Evolutionary conservation across 2,113 vertebrate species (phyloP).

Genomic region (Aspidoscelis tigris): DNA sequence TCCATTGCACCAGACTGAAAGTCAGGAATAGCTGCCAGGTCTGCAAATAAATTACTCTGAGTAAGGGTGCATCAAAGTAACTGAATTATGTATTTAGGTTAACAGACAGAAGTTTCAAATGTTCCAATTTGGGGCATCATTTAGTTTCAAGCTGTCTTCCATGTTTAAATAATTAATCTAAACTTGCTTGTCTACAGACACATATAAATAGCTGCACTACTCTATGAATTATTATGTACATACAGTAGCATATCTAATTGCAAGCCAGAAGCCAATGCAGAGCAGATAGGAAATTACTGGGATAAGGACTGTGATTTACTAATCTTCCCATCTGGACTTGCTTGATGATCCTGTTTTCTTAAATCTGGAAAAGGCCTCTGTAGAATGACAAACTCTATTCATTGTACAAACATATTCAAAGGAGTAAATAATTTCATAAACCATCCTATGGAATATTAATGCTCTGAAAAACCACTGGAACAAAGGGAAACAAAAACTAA

Average conservation of each 20-base stretch:
- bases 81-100: neutral
- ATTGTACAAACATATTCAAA: neutral
- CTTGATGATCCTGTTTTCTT: neutral
- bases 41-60: slow-evolving; percentile 57
- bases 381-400: no score
- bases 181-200: neutral
- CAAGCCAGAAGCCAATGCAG: neutral
- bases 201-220: neutral
- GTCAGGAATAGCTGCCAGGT: slow-evolving; percentile 83
- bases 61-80: neutral
- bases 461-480: neutral
- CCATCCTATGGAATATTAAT: neutral
- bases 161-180: neutral
- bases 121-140: neutral
- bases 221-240: neutral
- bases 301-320: no score
- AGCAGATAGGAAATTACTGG: no score
- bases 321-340: neutral
- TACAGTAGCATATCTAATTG: neutral
- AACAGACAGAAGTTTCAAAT: neutral
- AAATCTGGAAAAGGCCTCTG: no score
- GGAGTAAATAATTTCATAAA: neutral
- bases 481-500: neutral
- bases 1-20: slow-evolving; percentile 85
- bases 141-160: neutral